Conservation (phyloP, 1,140 invertebrate species). For the Drosophila micromelanica region DNA sequence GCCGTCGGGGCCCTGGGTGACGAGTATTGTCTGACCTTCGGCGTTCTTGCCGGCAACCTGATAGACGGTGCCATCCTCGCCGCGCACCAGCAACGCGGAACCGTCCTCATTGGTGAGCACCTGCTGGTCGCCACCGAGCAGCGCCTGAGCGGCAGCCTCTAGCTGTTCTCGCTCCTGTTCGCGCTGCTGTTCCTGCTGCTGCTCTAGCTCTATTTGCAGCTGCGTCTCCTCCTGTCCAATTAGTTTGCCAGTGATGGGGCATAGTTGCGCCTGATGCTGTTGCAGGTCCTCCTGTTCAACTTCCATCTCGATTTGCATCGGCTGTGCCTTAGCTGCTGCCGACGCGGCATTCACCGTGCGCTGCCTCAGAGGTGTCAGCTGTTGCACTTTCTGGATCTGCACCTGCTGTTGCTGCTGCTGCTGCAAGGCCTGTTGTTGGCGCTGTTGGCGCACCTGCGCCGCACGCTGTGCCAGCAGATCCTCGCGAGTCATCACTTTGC, state of each 20-base stretch:
- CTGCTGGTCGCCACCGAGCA: constrained; percentile 71
- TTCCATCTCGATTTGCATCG: constrained; percentile 53
- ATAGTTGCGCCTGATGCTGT: constrained; percentile 71
- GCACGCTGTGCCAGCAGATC: constrained; percentile 62
- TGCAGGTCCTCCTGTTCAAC: constrained; percentile 59
- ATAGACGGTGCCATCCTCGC: constrained; percentile 87
- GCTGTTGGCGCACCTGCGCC: constrained; percentile 58
- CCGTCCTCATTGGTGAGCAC: constrained; percentile 83
- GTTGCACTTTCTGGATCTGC: constrained; percentile 62
- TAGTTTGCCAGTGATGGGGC: constrained; percentile 76
- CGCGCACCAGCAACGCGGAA: constrained; percentile 87
- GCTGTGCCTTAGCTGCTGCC: constrained; percentile 21
- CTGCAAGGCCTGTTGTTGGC: constrained; percentile 53
- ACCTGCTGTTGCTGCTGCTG: constrained; percentile 57
- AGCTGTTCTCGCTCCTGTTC: constrained; percentile 70
- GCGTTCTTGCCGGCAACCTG: constrained; percentile 91
- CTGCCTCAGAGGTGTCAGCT: constrained; percentile 45
- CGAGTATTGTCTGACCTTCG: constrained; percentile 89
- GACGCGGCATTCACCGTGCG: constrained; percentile 22
- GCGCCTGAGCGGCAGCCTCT: constrained; percentile 66
- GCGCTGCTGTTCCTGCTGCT: constrained; percentile 72
- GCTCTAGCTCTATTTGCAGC: constrained; percentile 80
- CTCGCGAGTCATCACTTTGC: constrained; percentile 79
- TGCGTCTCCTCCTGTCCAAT: constrained; percentile 80
- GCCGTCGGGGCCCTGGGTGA: constrained; percentile 88